These are phyloP conservation scores for Malurus alboscapulatus DNA, from an alignment of 2,113 vertebrate species.

Conservation along the genomic window DNA sequence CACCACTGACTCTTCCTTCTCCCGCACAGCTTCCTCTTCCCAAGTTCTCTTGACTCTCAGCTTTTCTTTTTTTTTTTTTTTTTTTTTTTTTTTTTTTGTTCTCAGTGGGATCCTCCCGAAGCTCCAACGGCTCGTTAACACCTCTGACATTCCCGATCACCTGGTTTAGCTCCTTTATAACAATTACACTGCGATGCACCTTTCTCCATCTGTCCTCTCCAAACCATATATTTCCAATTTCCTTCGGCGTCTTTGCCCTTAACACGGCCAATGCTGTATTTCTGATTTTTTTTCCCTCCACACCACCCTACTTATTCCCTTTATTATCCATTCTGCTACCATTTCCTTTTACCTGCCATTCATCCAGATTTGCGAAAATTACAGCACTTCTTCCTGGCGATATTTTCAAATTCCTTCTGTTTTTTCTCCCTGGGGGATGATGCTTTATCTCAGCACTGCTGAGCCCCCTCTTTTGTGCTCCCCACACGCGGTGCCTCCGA, in stretches of 20 bases:
- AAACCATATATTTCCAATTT: background rate
- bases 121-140: background rate
- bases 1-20: background rate
- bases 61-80: background rate
- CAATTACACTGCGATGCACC: rapidly evolving
- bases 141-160: background rate
- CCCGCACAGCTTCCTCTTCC: background rate
- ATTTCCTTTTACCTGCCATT: background rate
- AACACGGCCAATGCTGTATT: background rate
- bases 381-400: background rate
- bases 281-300: background rate
- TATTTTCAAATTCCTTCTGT: background rate
- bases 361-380: background rate
- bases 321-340: background rate
- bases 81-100: background rate
- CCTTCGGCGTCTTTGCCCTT: background rate
- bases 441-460: background rate
- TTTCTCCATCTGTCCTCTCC: background rate
- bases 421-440: background rate
- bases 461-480: background rate
- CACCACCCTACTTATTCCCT: background rate
- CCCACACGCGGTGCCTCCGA: background rate
- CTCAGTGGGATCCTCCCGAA: background rate
- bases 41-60: background rate
- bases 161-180: background rate